These are phyloP conservation scores for Anoplopoma fimbria DNA, from an alignment of 2,113 vertebrate genomes.

Conservation along the genomic window DNA sequence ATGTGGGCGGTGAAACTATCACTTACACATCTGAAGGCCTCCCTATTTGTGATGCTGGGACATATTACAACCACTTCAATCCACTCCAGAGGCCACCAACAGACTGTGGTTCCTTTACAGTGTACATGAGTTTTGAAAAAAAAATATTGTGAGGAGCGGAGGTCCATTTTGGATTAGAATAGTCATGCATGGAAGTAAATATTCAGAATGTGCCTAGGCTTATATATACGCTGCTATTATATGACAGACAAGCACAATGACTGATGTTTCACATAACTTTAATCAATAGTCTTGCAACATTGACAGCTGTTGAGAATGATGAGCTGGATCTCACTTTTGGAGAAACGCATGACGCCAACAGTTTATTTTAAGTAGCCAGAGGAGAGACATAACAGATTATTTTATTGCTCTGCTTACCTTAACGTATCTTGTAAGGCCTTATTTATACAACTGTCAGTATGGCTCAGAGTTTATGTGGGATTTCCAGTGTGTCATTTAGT, in stretches of 20 bases:
- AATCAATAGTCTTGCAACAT: background rate
- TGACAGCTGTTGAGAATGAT: background rate
- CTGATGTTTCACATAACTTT: background rate
- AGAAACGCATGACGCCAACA: background rate
- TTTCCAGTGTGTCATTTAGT: background rate
- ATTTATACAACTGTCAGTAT: background rate
- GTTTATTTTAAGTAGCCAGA: background rate
- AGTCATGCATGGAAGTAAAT: background rate
- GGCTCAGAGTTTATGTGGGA: background rate
- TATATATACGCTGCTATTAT: background rate
- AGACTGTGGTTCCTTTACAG: too few species aligned
- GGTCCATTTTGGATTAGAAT: background rate
- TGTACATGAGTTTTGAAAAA: too few species aligned
- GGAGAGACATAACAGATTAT: too few species aligned
- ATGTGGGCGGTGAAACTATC: conserved; percentile 41
- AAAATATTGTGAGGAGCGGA: too few species aligned
- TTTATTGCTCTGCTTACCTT: too few species aligned
- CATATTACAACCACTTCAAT: background rate
- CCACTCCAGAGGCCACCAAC: conserved; percentile 16
- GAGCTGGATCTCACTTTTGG: background rate
- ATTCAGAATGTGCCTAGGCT: background rate
- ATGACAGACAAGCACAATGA: background rate
- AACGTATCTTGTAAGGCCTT: too few species aligned
- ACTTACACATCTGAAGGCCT: conserved; percentile 49
- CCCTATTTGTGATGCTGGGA: conserved; percentile 21